These are phyloP conservation scores for Temnothorax unifasciatus DNA, from an alignment of 2,888 invertebrate species.

Conservation along the genomic window DNA sequence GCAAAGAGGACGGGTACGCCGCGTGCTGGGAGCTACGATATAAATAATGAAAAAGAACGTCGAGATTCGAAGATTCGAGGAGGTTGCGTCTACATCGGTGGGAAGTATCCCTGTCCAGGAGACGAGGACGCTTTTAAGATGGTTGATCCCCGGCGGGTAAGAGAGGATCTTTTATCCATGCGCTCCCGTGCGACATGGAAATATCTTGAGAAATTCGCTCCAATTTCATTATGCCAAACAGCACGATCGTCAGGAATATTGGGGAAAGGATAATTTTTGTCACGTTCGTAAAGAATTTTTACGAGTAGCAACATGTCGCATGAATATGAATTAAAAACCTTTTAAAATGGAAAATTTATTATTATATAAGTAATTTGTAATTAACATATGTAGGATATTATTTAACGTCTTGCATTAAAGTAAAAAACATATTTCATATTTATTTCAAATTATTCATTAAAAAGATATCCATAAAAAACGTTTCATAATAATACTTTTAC, in stretches of 20 bases:
- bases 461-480: background rate
- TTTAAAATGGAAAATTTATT: background rate
- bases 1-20: slow-evolving; percentile 18
- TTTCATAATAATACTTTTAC: background rate
- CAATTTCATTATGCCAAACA: background rate
- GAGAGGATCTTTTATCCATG: slow-evolving; percentile 22
- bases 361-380: background rate
- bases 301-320: background rate
- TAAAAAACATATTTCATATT: background rate
- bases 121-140: slow-evolving; percentile 13
- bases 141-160: slow-evolving; percentile 34
- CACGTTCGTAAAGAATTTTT: background rate
- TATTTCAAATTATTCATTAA: background rate
- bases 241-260: background rate
- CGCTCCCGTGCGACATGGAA: background rate
- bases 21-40: slow-evolving; percentile 51
- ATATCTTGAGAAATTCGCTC: background rate
- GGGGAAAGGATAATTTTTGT: background rate
- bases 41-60: slow-evolving; percentile 70
- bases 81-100: slow-evolving; percentile 64
- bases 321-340: background rate
- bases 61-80: slow-evolving; percentile 32
- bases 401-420: background rate
- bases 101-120: slow-evolving; percentile 48
- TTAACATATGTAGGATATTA: background rate